phyloP scores from a whole-genome alignment of 2,888 invertebrate genomes.

The Notodonta ziczac region DNA sequence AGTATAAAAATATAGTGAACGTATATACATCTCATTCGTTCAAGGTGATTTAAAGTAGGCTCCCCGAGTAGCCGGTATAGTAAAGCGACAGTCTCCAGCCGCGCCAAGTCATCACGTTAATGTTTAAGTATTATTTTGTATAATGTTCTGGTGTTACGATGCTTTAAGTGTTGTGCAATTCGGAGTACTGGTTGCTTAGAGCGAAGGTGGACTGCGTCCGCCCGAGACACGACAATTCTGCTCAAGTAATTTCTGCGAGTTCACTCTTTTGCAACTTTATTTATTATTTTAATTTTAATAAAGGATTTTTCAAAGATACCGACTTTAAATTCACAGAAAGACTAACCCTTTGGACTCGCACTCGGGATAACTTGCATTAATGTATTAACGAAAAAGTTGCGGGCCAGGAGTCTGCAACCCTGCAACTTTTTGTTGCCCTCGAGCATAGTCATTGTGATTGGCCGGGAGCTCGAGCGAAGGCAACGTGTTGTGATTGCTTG shows the following conservation, averaged over 20 bases:
- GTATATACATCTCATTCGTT: background rate
- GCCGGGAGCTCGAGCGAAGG: too few relatives aligned
- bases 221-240: constrained; percentile 49
- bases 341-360: too few relatives aligned
- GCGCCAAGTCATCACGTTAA: constrained; percentile 32
- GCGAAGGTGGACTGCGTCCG: constrained; percentile 36
- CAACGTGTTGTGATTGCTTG: too few relatives aligned
- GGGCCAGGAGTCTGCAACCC: too few relatives aligned
- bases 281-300: constrained; percentile 84
- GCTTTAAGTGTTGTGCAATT: constrained; percentile 67
- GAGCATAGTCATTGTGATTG: too few relatives aligned
- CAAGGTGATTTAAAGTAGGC: constrained; percentile 4
- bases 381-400: too few relatives aligned
- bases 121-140: constrained; percentile 53
- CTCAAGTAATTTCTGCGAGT: constrained; percentile 71
- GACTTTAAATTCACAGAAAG: background rate
- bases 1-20: constrained; percentile 14
- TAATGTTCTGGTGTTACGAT: constrained; percentile 56
- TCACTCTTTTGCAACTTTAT: constrained; percentile 78
- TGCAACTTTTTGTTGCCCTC: too few relatives aligned
- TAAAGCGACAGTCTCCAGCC: constrained; percentile 32
- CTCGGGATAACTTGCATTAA: too few relatives aligned
- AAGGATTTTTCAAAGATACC: constrained; percentile 71
- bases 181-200: constrained; percentile 55
- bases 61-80: constrained; percentile 15